Evolutionary conservation across 2,888 invertebrate species (phyloP).

Genomic region (Drosophila colorata): DNA sequence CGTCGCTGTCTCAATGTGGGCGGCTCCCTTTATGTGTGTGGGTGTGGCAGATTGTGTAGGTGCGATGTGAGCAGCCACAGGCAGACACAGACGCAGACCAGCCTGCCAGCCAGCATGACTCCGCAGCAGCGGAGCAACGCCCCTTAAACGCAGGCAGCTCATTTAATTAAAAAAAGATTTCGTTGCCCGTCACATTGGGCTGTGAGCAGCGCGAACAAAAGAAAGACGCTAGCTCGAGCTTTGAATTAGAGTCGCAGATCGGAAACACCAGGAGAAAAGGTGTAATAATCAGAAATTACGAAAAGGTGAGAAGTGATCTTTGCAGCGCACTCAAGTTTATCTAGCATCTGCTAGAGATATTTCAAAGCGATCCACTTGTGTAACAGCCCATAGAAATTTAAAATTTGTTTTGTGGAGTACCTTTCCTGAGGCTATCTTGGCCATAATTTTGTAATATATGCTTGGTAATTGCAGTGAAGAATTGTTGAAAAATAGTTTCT

Average conservation of each 20-base stretch:
- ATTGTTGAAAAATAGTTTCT: no score
- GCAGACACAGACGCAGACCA: slow-evolving; percentile 8
- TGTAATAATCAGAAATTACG: slow-evolving; percentile 1
- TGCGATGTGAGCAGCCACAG: slow-evolving; percentile 65
- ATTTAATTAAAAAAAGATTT: slow-evolving; percentile 81
- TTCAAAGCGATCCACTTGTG: neutral
- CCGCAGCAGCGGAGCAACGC: slow-evolving; percentile 32
- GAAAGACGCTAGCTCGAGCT: slow-evolving; percentile 6
- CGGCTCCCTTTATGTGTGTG: slow-evolving; percentile 22
- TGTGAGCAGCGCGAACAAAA: neutral
- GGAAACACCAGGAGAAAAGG: slow-evolving; percentile 4
- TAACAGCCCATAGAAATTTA: neutral
- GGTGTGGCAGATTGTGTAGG: slow-evolving; percentile 51
- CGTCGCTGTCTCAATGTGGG: slow-evolving; percentile 16
- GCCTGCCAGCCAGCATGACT: slow-evolving; percentile 59
- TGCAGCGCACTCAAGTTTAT: neutral
- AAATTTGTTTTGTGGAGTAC: no score
- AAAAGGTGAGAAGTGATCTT: slow-evolving; percentile 24
- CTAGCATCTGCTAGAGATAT: neutral
- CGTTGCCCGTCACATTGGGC: slow-evolving; percentile 32
- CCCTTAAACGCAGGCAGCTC: slow-evolving; percentile 63
- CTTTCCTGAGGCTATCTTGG: no score
- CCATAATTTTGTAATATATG: no score
- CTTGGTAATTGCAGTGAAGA: no score
- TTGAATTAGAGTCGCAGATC: neutral